These are phyloP conservation scores for Caenorhabditis macrosperma DNA, from an alignment of 2,888 invertebrate species.

Conservation along the genomic window DNA sequence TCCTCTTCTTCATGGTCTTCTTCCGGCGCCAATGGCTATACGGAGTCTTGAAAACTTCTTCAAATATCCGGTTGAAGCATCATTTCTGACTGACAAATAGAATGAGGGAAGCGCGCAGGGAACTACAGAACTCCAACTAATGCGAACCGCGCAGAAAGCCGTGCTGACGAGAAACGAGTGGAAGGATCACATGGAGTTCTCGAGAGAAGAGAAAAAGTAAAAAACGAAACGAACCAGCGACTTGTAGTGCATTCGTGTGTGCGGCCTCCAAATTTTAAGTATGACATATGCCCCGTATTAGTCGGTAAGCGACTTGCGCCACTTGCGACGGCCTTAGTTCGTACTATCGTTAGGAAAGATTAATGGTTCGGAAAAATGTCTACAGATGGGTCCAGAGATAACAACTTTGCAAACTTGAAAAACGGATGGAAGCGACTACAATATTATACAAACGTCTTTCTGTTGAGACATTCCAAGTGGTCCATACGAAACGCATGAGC, in stretches of 20 bases:
- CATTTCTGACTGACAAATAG: slow-evolving; percentile 5
- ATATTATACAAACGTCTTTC: neutral
- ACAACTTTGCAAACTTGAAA: neutral
- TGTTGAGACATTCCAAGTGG: no score
- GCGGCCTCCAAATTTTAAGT: slow-evolving; percentile 53
- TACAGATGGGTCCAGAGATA: slow-evolving; percentile 39
- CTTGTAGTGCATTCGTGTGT: slow-evolving; percentile 55
- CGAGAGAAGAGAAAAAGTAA: slow-evolving; percentile 16
- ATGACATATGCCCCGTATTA: slow-evolving; percentile 59
- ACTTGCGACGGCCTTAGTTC: slow-evolving; percentile 27
- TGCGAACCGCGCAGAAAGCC: slow-evolving; percentile 6
- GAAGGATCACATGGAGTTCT: slow-evolving; percentile 23
- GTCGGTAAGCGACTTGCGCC: slow-evolving; percentile 53
- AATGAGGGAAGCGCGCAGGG: neutral
- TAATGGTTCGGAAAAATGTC: slow-evolving; percentile 56
- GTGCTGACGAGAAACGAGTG: neutral
- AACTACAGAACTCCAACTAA: neutral
- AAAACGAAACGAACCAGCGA: slow-evolving; percentile 39
- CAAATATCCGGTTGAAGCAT: slow-evolving; percentile 18
- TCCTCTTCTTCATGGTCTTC: neutral
- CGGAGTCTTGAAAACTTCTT: neutral
- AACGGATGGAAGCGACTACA: neutral
- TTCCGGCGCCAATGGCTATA: slow-evolving; percentile 9
- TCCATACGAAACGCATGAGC: no score
- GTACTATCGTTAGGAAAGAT: slow-evolving; percentile 58